Evolutionary conservation across 2,797 vertebrate genomes (phyloP).

Genomic region (Columba guinea): DNA sequence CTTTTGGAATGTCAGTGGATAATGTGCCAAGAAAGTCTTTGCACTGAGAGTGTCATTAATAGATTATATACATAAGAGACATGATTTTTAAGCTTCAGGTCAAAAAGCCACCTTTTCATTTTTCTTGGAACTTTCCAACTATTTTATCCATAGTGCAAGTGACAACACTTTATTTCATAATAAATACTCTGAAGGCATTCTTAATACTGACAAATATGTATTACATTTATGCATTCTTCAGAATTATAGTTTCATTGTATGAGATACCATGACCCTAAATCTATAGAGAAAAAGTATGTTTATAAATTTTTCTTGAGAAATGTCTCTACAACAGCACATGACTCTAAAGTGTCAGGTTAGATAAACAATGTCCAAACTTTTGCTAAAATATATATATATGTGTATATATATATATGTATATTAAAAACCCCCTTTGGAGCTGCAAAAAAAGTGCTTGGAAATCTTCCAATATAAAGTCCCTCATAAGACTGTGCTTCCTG

Average conservation of each 20-base stretch:
- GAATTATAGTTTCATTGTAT: not conserved
- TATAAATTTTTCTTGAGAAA: not conserved
- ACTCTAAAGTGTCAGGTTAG: not conserved
- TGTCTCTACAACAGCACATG: not conserved
- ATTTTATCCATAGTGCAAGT: not conserved
- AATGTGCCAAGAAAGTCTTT: constrained; percentile 45
- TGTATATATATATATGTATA: no score
- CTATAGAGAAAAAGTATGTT: not conserved
- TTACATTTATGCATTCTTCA: not conserved
- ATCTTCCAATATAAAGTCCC: not conserved
- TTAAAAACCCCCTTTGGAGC: no score
- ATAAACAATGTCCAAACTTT: not conserved
- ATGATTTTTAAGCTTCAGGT: constrained; percentile 50
- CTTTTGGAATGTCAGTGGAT: constrained; percentile 24
- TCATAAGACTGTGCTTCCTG: not conserved
- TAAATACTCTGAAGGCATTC: constrained; percentile 23
- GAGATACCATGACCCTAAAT: not conserved
- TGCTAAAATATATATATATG: not conserved
- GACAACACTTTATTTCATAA: constrained; percentile 35
- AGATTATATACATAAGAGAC: constrained; percentile 48
- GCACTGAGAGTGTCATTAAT: constrained; percentile 29
- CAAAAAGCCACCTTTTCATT: constrained; percentile 16
- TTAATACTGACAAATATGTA: not conserved
- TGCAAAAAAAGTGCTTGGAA: constrained; percentile 20
- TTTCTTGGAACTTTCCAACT: constrained; percentile 27